phyloP scores from a whole-genome alignment of 2,888 invertebrate species.

The Hypomecis atomaria region DNA sequence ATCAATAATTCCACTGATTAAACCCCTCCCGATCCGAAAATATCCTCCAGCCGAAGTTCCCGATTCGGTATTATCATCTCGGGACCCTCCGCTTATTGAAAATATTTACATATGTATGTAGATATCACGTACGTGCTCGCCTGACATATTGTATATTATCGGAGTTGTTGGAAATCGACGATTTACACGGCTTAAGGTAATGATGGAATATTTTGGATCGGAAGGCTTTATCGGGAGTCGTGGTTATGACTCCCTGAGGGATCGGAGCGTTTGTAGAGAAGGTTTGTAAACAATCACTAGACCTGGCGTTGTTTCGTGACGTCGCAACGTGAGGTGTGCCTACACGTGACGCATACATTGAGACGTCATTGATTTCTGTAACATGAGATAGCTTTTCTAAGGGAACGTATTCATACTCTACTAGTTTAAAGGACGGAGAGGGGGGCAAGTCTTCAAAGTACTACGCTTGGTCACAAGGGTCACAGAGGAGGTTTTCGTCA shows the following conservation, averaged over 20 bases:
- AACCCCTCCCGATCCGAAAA: conserved; percentile 22
- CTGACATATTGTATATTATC: conserved; percentile 69
- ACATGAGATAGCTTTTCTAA: no score
- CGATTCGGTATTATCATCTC: conserved; percentile 49
- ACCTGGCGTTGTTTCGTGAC: neutral
- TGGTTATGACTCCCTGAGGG: conserved; percentile 53
- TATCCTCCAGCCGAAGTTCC: conserved; percentile 30
- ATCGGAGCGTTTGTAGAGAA: conserved; percentile 12
- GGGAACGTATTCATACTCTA: no score
- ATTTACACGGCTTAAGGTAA: conserved; percentile 67
- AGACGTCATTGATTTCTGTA: no score
- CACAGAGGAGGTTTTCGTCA: no score
- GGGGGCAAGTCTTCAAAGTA: no score
- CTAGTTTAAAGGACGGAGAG: no score
- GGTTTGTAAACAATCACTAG: neutral
- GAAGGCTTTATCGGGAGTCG: conserved; percentile 52
- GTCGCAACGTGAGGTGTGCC: neutral
- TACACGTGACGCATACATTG: no score
- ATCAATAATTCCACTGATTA: conserved; percentile 28
- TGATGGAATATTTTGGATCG: conserved; percentile 65
- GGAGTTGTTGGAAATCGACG: conserved; percentile 63
- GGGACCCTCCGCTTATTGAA: conserved; percentile 65
- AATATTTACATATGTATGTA: conserved; percentile 78
- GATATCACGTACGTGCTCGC: conserved; percentile 52
- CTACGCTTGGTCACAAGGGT: no score